A percentile compares a stretch with the other conserved stretches of the same genome.
Evolutionary conservation across 2,888 invertebrate genomes (phyloP).

Genomic region (Taenaris catops): DNA sequence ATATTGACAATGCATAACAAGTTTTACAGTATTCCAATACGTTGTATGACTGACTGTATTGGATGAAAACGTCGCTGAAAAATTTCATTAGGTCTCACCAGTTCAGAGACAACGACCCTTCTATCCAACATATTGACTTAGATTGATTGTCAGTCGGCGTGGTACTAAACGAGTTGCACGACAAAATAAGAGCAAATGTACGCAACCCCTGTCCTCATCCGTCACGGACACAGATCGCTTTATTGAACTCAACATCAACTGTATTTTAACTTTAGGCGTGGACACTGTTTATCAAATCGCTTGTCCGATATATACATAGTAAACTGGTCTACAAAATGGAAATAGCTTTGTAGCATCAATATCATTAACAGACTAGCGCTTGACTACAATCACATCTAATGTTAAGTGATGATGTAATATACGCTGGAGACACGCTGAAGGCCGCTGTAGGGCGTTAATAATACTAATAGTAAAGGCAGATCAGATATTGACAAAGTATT

Average conservation of each 20-base stretch:
- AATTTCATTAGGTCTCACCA: constrained; percentile 60
- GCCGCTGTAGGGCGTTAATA: too few species aligned
- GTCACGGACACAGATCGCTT: constrained; percentile 58
- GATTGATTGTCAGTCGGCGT: constrained; percentile 74
- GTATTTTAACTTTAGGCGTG: constrained; percentile 54
- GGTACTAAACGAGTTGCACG: constrained; percentile 67
- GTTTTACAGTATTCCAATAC: constrained; percentile 11
- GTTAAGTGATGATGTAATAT: too few species aligned
- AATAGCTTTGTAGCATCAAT: too few species aligned
- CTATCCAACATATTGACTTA: constrained; percentile 72
- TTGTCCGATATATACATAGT: neutral
- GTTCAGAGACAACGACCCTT: constrained; percentile 57
- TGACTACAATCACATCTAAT: too few species aligned
- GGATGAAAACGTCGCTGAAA: constrained; percentile 40
- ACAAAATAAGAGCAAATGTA: constrained; percentile 69
- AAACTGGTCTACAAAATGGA: too few species aligned
- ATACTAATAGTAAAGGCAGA: too few species aligned
- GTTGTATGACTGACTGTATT: constrained; percentile 16
- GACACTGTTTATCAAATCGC: neutral
- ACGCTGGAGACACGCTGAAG: too few species aligned
- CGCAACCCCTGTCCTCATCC: constrained; percentile 60
- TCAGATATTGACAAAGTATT: too few species aligned
- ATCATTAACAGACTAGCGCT: too few species aligned
- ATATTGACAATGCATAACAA: constrained; percentile 13
- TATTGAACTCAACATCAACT: constrained; percentile 53